Base-by-base conservation (phyloP, 2,113 vertebrate genomes). In the Gymnobelideus leadbeateri region DNA sequence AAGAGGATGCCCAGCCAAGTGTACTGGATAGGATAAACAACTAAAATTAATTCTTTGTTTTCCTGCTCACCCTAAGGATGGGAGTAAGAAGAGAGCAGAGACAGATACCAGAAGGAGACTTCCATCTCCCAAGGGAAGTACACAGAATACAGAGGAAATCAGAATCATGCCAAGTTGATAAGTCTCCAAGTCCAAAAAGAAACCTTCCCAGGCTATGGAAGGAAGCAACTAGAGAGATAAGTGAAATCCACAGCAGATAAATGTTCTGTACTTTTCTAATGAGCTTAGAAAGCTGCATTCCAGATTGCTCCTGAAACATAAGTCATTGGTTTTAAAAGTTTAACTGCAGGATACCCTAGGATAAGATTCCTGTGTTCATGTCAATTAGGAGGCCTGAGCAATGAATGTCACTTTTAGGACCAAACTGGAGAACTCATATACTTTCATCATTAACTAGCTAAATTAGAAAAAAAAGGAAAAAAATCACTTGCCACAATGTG, bases 31-130 rank as follows among this genome's bases (percentile, higher is more conserved):
- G 50, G 55, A 2, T 89, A 91, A 92, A 51, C 51, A 51, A 24
- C 24, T 25, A 26, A 8, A 93, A 94, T 10, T 31, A 49, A 49
- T 10, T 43, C 91, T 89, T 57, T 21, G 43, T 47, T 68, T 77
- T 91, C 37, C 19, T 37, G 37, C 92, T 43, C 61, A 77, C 37
- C n/a, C 68, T 77, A 14, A 77, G n/a, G 68, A 84, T 43, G 1
- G n/a, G 12, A 19, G 37, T 77, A 0, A 93, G 25, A 91, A 97
- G 91, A 96, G 96, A 95, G 68, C 77, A 43, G 68, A 84, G 68
- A 46, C 52, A 26, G 9, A 52, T n/a, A 51, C 25, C 12, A 51
- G 92, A 93, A 93, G 93, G 53, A 91, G 95, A 54, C 61, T 52
- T 23, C 0, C 51, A 89, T 51, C 84, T 96, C 95, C 94, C 91